Conservation (phyloP, 1,140 invertebrate species). For the Diplogasteroides magnus region DNA sequence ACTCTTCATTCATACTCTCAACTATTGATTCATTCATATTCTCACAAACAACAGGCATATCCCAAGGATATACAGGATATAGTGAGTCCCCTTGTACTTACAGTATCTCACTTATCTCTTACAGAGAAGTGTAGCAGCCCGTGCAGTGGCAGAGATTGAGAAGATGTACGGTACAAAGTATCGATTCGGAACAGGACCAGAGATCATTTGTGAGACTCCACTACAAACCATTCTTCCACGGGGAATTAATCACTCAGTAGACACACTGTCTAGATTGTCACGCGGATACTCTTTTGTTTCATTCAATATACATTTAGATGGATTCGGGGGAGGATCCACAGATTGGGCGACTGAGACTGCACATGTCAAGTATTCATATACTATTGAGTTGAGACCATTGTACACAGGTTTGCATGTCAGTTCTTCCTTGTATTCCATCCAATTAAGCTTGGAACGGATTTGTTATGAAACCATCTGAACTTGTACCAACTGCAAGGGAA, state of each 20-base stretch:
- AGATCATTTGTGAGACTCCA: conserved; percentile 54
- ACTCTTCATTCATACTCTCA: conserved; percentile 37
- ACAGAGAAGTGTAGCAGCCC: conserved; percentile 31
- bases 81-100: background rate
- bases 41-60: conserved; percentile 3
- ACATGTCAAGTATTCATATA: conserved; percentile 53
- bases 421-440: conserved; percentile 1
- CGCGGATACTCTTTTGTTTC: background rate
- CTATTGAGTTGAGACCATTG: conserved; percentile 46
- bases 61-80: conserved; percentile 10
- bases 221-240: too few relatives aligned
- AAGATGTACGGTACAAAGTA: conserved; percentile 52
- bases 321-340: conserved; percentile 48
- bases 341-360: conserved; percentile 54
- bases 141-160: conserved; percentile 43
- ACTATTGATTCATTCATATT: conserved; percentile 8
- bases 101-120: conserved; percentile 32
- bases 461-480: conserved; percentile 60
- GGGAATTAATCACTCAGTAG: too few relatives aligned
- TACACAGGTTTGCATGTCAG: conserved; percentile 35
- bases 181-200: conserved; percentile 47
- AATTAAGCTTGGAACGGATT: conserved; percentile 56
- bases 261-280: background rate
- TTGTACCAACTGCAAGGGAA: conserved; percentile 69
- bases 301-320: conserved; percentile 36